phyloP scores from a whole-genome alignment of 1,140 invertebrate species.

The Holcopasites calliopsidis region DNA sequence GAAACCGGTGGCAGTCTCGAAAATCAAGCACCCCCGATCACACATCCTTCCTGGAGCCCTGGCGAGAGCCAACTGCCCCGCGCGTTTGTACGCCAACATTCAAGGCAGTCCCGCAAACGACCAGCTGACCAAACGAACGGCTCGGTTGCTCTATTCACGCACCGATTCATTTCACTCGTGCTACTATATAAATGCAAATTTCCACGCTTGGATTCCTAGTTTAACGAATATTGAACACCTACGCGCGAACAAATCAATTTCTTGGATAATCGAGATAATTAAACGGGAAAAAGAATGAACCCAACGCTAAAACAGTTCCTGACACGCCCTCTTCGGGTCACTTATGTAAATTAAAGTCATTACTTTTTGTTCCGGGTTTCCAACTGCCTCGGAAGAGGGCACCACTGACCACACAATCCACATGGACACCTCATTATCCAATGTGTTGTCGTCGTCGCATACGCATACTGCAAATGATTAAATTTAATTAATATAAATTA shows the following conservation, averaged over 20 bases:
- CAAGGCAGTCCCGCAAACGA: constrained; percentile 41
- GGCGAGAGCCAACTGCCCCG: constrained; percentile 62
- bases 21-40: constrained; percentile 32
- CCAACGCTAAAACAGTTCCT: no score
- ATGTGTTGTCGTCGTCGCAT: no score
- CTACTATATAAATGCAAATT: neutral
- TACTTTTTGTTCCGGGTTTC: neutral
- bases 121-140: constrained; percentile 57
- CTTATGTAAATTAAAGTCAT: no score
- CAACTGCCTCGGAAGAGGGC: neutral
- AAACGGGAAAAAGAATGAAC: constrained; percentile 23
- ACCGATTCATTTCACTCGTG: neutral
- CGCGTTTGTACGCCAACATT: constrained; percentile 46
- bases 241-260: neutral
- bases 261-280: neutral
- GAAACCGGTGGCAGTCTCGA: constrained; percentile 37
- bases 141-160: neutral
- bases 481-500: no score
- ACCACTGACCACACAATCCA: constrained; percentile 3
- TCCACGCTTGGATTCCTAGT: neutral
- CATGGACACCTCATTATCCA: no score
- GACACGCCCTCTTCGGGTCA: no score
- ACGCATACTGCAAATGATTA: no score
- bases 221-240: neutral
- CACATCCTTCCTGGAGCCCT: constrained; percentile 61